Evolutionary conservation across 1,140 invertebrate genomes (phyloP), one percentile per base, ranked within the genome.

Genomic region (Aphaenogaster ashmeadi): DNA sequence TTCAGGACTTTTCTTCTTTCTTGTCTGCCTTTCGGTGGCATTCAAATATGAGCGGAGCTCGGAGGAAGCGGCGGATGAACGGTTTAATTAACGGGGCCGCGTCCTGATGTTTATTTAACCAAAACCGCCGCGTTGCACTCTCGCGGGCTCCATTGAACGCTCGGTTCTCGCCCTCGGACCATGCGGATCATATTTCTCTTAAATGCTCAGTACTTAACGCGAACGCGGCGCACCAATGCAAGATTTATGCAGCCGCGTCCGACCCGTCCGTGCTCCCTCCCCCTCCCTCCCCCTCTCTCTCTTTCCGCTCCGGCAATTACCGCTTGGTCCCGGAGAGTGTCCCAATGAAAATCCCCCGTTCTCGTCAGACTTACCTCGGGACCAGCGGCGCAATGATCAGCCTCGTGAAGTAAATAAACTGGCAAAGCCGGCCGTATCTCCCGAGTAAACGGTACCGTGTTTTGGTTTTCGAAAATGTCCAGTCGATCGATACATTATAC

Each of bases 131-230:
- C 66, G 11, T 66, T 58, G 41, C 27, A 52, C 44, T 56, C 56
- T 56, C 56, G 38, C 11, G 1, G 33, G 66, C 44, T 62, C 60
- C 62, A 88, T 86, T 88, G 62, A 90, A 77, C n/a, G 56, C 58
- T 62, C 50, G 72, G 84, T 89, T 60, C 56, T 50, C 33, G 21
- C 38, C 54, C 60, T 33, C 15, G 27, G 36, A 3, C n/a, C 47
- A 38, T 71, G 69, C 69, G 84, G 84, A 89, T 92, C 86, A 92
- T 92, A 91, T 91, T 92, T 91, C 91, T 91, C 52, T 78, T 74
- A 83, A 89, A 89, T 88, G 67, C 86, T 81, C 36, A 89, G 64
- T 91, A 87, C 91, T 92, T 91, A 90, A 89, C 74, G 78, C 69
- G 69, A 66, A 11, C 38, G 60, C 58, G 27, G 33, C 15, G 54